Base-by-base conservation (phyloP, 2,797 vertebrate genomes). In the Xenentodon cancila region DNA sequence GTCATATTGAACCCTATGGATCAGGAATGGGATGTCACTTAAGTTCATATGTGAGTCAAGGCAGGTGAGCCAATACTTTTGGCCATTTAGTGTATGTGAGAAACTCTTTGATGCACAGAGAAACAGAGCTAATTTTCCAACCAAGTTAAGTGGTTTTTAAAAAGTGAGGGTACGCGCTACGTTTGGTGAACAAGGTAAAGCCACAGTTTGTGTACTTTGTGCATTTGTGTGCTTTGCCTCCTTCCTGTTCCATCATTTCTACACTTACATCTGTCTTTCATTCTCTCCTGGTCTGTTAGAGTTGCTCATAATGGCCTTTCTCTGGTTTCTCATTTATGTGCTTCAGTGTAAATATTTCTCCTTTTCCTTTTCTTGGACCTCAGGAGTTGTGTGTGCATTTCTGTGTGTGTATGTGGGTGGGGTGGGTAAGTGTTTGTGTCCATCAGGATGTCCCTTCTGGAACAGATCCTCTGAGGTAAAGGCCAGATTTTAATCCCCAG, bases 401-500 rank as follows among this genome's bases (percentile, higher is more conserved):
- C 19, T 12, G 4, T 46, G 44, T 46, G 44, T 19, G 42, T 43
- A 0, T 19, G 44, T 46, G 44, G 9, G 25, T 3, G 3, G 25
- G 3, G 25, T 25, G 25, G 3, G 25, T 25, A 3, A 3, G 25
- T 25, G 25, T 46, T n/a, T 46, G 44, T 46, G 18, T 46, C 75
- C 80, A 78, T 86, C 72, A 83, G 72, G 70, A 71, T 83, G 80
- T 84, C 73, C 73, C 81, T 59, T 81, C 68, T 75, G 62, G 66
- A 81, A 63, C 45, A 34, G 88, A 90, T 93, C 83, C 75, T 90
- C 81, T 90, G 88, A 90, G 88, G 91, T 92, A 90, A 91, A 91
- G 87, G 88, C 89, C 88, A 86, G 77, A 83, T 90, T 87, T 86
- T 93, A 93, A 94, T 93, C 90, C 90, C 85, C 62, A 53, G 60